A percentile compares a stretch with the other conserved stretches of the same genome.
phyloP scores from a whole-genome alignment of 2,888 invertebrate species.

The Amblyteles armatorius region DNA sequence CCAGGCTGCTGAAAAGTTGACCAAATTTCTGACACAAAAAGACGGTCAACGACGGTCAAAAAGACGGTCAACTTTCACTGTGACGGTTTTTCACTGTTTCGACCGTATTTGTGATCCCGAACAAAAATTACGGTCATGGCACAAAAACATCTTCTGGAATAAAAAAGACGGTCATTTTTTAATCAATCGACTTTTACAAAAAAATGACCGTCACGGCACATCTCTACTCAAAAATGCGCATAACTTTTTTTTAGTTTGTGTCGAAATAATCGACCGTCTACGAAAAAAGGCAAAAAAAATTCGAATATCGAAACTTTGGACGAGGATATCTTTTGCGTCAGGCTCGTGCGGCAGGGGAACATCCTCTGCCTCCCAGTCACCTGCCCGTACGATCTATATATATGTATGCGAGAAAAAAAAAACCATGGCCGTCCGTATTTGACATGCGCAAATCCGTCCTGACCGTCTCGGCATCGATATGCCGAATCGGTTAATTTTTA shows the following conservation, averaged over 20 bases:
- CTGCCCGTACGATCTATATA: constrained; percentile 15
- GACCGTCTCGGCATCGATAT: constrained; percentile 8
- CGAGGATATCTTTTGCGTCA: constrained; percentile 61
- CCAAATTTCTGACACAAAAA: too few species aligned
- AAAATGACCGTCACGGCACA: too few species aligned
- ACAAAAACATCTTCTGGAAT: too few species aligned
- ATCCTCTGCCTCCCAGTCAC: constrained; percentile 58
- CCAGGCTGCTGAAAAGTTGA: too few species aligned
- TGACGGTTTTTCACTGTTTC: too few species aligned
- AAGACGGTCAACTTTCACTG: too few species aligned
- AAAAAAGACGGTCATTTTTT: too few species aligned
- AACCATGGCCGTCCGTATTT: background rate
- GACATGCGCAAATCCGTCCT: background rate
- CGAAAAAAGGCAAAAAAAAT: background rate
- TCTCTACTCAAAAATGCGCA: background rate
- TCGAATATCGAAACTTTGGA: constrained; percentile 50
- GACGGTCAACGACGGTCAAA: too few species aligned
- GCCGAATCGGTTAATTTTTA: constrained; percentile 17
- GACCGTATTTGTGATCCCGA: too few species aligned
- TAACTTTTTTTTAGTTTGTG: background rate
- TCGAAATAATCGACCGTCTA: background rate
- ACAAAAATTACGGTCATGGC: too few species aligned
- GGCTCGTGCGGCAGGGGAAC: constrained; percentile 54
- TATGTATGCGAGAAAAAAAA: constrained; percentile 10
- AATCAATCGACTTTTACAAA: too few species aligned